phyloP scores from a whole-genome alignment of 2,888 invertebrate species.

The Poecilus cupreus region DNA sequence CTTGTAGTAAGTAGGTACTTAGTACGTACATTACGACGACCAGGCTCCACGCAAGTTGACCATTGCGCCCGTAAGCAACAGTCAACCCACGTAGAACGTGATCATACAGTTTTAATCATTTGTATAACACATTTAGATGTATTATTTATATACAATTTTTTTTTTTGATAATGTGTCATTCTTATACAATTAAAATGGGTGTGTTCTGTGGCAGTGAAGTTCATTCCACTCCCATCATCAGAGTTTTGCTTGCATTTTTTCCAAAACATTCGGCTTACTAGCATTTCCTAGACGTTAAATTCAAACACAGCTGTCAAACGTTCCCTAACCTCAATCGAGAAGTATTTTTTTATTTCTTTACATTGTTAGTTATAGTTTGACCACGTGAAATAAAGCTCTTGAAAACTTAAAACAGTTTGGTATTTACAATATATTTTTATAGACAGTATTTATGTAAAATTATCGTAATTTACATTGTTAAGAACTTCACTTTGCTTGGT shows the following conservation, averaged over 20 bases:
- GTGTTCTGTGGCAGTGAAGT: constrained; percentile 58
- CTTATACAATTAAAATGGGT: constrained; percentile 59
- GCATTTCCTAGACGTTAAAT: constrained; percentile 56
- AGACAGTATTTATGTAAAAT: neutral
- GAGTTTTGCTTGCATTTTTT: constrained; percentile 57
- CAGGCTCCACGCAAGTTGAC: neutral
- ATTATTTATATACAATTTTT: constrained; percentile 57
- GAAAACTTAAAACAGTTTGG: constrained; percentile 1
- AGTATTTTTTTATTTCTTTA: neutral
- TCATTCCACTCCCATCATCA: constrained; percentile 58
- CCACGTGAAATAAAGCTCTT: constrained; percentile 22
- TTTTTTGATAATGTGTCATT: constrained; percentile 60
- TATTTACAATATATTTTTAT: constrained; percentile 33
- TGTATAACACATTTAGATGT: constrained; percentile 58
- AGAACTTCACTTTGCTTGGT: constrained; percentile 12
- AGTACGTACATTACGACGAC: constrained; percentile 70
- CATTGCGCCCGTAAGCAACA: neutral
- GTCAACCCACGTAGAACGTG: constrained; percentile 23
- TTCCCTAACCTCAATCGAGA: constrained; percentile 12
- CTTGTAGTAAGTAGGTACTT: constrained; percentile 69
- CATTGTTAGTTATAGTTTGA: neutral
- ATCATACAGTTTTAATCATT: constrained; percentile 53
- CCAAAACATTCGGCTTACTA: constrained; percentile 56
- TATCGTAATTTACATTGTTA: constrained; percentile 7
- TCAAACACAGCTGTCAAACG: constrained; percentile 34